Evolutionary conservation across 2,797 vertebrate species (phyloP).

Genomic region (Prionace glauca): DNA sequence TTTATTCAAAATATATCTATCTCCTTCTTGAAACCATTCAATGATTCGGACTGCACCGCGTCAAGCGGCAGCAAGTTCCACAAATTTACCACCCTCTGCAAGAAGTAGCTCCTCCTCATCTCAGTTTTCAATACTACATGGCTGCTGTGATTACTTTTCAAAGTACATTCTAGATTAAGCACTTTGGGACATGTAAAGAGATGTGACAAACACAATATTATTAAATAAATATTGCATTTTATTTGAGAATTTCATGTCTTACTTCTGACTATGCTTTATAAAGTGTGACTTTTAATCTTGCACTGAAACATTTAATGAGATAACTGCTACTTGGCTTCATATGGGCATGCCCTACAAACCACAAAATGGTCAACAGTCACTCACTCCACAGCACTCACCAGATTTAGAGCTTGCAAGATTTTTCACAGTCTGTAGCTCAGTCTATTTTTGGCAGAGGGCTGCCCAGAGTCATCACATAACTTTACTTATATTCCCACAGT

Average conservation of each 20-base stretch:
- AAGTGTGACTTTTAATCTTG: not conserved
- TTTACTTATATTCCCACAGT: not conserved
- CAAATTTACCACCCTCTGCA: too few species aligned
- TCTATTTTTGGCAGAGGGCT: slow-evolving; percentile 7
- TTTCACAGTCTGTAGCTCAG: not conserved
- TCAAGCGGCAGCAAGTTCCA: too few species aligned
- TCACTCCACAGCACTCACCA: not conserved
- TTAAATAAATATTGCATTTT: not conserved
- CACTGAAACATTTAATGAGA: not conserved
- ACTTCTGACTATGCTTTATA: not conserved
- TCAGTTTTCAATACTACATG: not conserved
- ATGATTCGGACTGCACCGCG: too few species aligned
- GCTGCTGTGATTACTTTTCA: not conserved
- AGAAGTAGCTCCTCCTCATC: too few species aligned
- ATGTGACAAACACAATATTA: not conserved
- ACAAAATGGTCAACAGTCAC: not conserved
- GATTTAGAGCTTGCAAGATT: not conserved
- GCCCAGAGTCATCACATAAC: not conserved
- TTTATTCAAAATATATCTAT: too few species aligned
- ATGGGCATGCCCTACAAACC: not conserved
- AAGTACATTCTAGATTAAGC: not conserved
- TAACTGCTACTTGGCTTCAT: not conserved
- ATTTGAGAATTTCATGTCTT: not conserved
- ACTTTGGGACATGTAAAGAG: not conserved
- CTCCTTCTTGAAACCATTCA: too few species aligned